Evolutionary conservation across 2,888 invertebrate genomes (phyloP).

Genomic region (Galerucella nymphaeae): DNA sequence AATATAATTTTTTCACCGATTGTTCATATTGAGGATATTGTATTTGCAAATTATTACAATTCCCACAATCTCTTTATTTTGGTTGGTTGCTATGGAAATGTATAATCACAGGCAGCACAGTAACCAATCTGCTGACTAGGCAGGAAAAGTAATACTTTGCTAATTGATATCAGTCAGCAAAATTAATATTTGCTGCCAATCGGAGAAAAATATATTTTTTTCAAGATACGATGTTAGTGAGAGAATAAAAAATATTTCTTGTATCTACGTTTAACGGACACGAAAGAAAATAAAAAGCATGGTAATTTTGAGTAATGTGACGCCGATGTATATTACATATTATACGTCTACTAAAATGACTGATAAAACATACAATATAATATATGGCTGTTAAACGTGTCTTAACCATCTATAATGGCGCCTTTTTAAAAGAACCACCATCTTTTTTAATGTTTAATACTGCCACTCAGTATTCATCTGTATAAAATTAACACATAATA

Average conservation of each 20-base stretch:
- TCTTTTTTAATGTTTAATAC: slow-evolving; percentile 57
- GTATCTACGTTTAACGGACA: slow-evolving; percentile 5
- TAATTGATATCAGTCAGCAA: too few species aligned
- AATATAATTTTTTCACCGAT: too few species aligned
- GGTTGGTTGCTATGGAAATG: too few species aligned
- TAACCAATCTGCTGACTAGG: too few species aligned
- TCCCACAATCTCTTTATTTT: too few species aligned
- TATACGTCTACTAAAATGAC: background rate
- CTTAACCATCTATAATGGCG: slow-evolving; percentile 40
- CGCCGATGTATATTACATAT: slow-evolving; percentile 20
- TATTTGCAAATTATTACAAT: too few species aligned
- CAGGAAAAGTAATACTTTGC: too few species aligned
- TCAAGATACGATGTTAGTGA: background rate
- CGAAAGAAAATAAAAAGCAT: background rate
- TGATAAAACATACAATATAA: slow-evolving; percentile 39
- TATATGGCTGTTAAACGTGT: slow-evolving; percentile 53
- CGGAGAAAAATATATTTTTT: slow-evolving; percentile 23
- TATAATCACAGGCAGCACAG: too few species aligned
- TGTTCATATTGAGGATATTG: too few species aligned
- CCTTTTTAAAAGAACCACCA: slow-evolving; percentile 29
- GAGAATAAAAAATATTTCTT: slow-evolving; percentile 11
- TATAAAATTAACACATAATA: slow-evolving; percentile 63
- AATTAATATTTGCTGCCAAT: too few species aligned
- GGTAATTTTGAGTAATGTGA: background rate
- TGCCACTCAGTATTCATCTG: slow-evolving; percentile 64